phyloP scores from a whole-genome alignment of 2,113 vertebrate genomes.

The Lichenostomus cassidix region DNA sequence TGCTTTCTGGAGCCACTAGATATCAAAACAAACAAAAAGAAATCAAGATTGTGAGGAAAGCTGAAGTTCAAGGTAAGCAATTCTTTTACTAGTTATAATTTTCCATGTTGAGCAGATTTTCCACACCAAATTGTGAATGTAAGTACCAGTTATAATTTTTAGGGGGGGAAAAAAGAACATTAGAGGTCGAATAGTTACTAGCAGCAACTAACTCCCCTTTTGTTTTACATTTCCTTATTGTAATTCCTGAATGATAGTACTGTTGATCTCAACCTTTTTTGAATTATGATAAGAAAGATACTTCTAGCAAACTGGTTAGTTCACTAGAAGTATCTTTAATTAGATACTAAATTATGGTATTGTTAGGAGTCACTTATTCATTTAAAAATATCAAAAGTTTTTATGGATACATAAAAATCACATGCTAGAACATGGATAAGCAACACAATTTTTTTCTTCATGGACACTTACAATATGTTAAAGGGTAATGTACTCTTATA shows the following conservation, averaged over 20 bases:
- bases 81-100: neutral
- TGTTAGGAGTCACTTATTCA: neutral
- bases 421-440: neutral
- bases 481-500: neutral
- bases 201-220: neutral
- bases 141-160: neutral
- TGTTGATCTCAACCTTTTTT: neutral
- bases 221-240: neutral
- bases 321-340: no score
- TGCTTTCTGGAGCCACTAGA: neutral
- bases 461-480: neutral
- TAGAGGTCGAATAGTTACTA: neutral
- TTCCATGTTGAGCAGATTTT: neutral
- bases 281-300: neutral
- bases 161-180: neutral
- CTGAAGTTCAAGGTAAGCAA: conserved; percentile 16
- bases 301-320: neutral
- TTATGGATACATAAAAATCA: neutral
- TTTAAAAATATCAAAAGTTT: neutral
- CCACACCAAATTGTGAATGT: neutral
- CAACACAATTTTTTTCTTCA: neutral
- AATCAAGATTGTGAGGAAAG: neutral
- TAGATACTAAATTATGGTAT: neutral
- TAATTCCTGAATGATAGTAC: neutral
- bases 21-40: neutral